Conservation (phyloP, 2,113 vertebrate genomes). For the Alosa alosa region DNA sequence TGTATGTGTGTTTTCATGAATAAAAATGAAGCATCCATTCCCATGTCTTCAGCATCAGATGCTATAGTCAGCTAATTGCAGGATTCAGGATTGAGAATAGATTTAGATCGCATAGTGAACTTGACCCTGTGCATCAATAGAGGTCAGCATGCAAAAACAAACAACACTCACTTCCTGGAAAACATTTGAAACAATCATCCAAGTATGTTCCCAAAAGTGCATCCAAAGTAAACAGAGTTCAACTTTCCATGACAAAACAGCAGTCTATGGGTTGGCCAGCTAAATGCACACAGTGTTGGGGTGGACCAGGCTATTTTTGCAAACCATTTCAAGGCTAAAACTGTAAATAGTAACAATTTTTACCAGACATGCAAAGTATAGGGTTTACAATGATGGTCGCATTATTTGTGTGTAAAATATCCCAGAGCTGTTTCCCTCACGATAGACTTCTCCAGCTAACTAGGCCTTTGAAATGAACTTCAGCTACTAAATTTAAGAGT, state of each 20-base stretch:
- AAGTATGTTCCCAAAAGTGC: neutral
- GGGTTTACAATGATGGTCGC: slow-evolving; percentile 8
- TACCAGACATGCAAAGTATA: slow-evolving; percentile 22
- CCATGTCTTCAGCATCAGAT: neutral
- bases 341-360: slow-evolving; percentile 48
- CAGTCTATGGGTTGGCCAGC: slow-evolving; percentile 26
- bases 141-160: neutral
- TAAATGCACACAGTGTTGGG: slow-evolving; percentile 21
- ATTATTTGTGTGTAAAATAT: neutral
- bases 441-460: neutral
- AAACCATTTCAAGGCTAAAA: slow-evolving; percentile 30
- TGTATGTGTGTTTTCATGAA: neutral
- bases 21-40: neutral
- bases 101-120: neutral
- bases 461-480: neutral
- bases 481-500: neutral
- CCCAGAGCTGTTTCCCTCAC: neutral
- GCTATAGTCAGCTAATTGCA: neutral
- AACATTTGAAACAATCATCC: neutral
- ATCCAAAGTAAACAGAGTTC: neutral
- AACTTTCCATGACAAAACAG: neutral
- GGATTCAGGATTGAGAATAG: neutral
- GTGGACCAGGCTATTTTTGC: slow-evolving; percentile 33
- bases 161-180: neutral
- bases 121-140: neutral